phyloP scores from a whole-genome alignment of 2,797 vertebrate genomes.

The Liparis tanakae region DNA sequence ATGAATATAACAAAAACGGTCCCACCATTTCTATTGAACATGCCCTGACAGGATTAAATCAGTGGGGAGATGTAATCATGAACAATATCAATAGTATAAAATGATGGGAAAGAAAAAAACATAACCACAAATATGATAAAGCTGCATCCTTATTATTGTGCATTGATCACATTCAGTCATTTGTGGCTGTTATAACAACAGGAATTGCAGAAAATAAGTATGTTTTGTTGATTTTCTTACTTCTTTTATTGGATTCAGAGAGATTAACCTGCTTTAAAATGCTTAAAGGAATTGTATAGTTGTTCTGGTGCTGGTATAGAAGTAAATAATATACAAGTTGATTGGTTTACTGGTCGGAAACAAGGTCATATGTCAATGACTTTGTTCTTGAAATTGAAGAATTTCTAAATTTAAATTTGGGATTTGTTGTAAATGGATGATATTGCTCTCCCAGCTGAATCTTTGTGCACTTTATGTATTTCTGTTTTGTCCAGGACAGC shows the following conservation, averaged over 20 bases:
- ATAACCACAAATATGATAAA: too few relatives aligned
- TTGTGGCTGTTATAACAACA: neutral
- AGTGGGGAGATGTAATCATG: too few relatives aligned
- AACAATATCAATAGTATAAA: too few relatives aligned
- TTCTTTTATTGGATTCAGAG: neutral
- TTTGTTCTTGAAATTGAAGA: neutral
- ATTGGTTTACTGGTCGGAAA: neutral
- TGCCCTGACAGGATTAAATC: too few relatives aligned
- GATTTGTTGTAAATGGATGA: neutral
- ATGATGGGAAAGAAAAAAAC: too few relatives aligned
- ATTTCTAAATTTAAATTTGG: neutral
- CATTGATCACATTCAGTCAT: too few relatives aligned
- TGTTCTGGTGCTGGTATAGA: neutral
- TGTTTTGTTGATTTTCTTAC: neutral
- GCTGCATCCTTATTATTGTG: too few relatives aligned
- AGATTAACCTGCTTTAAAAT: neutral
- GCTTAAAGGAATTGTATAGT: neutral
- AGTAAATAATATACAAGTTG: neutral
- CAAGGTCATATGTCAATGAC: neutral
- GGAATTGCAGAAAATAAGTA: neutral
- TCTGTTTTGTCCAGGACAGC: slow-evolving; percentile 83
- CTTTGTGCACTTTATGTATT: neutral
- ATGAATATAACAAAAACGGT: neutral
- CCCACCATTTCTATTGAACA: neutral
- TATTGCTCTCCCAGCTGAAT: neutral